Conservation (phyloP, 2,797 vertebrate genomes). For the Leptatherina wallacei region DNA sequence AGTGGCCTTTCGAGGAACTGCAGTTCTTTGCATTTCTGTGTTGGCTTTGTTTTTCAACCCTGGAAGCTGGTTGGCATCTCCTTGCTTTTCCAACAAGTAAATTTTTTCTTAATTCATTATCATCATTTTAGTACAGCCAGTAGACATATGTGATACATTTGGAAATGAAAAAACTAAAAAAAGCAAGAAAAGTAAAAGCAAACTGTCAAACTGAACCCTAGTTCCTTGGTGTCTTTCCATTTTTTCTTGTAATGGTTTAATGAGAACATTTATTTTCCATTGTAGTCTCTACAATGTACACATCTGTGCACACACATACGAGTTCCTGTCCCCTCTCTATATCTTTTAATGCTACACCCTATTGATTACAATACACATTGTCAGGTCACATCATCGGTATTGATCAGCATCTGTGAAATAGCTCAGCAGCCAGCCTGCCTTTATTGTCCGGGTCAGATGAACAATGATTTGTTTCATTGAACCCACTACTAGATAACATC, state of each 20-base stretch:
- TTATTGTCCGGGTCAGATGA: constrained; percentile 9
- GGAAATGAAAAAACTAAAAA: no score
- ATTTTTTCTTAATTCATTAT: no score
- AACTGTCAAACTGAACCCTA: no score
- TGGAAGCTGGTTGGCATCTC: not conserved
- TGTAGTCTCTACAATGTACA: not conserved
- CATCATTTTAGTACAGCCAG: no score
- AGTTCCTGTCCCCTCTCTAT: not conserved
- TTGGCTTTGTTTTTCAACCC: not conserved
- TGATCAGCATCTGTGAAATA: constrained; percentile 45
- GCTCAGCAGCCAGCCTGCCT: constrained; percentile 21
- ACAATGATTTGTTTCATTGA: constrained; percentile 36
- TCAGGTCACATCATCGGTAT: constrained; percentile 45
- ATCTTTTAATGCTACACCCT: constrained; percentile 7
- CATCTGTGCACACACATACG: not conserved
- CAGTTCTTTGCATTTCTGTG: not conserved
- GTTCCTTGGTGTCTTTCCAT: no score
- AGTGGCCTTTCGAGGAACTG: not conserved
- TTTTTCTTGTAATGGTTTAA: no score
- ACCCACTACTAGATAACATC: not conserved
- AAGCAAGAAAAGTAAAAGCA: no score
- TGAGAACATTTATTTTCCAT: not conserved
- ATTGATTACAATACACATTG: constrained; percentile 33
- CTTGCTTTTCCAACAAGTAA: not conserved
- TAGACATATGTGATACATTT: no score